Evolutionary conservation across 2,888 invertebrate species (phyloP), one percentile per base, ranked within the genome.

Genomic region (Macrophya annulata): DNA sequence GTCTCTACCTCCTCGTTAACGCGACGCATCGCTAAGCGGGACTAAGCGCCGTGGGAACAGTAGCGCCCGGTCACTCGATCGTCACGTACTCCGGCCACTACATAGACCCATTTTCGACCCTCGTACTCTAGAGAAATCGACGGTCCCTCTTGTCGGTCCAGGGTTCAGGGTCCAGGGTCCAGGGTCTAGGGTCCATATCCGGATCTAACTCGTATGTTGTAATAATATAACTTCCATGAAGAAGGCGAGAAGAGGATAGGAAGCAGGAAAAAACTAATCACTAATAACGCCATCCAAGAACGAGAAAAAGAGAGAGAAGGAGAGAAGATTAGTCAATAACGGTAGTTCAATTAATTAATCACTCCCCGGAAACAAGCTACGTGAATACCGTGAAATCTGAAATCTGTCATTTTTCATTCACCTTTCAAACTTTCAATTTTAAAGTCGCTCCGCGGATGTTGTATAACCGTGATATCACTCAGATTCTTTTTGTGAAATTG

Each of bases 21-120:
- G 48, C 48, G 25, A 83, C 48, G 21, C 43, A 81, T 40, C 45
- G 59, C 62, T 77, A 77, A 85, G 84, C 86, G 68, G 21, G 74
- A 71, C n/a, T 86, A 65, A 85, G 77, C 86, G 62, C 51, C 84
- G 79, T 85, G 86, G 77, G 86, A 87, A 81, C 65, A 8, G 21
- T 37, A 48, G 51, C 68, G 81, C 21, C 81, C 85, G 68, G 72
- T 72, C 71, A 62, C 55, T 68, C 59, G 74, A 74, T 86, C 82
- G 71, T 85, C 84, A 51, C 83, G 79, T 85, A 86, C 37, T 55
- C 43, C 51, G 12, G n/a, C 25, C 76, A n/a, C 21, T n/a, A 10
- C 15, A 40, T 40, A 43, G 43, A 40, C 43, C 77, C 51, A n/a
- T 51, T 25, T 31, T 17, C 17, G 77, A 31, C n/a, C 37, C 37